phyloP scores from a whole-genome alignment of 2,888 invertebrate species.

The Apodemia mormo region DNA sequence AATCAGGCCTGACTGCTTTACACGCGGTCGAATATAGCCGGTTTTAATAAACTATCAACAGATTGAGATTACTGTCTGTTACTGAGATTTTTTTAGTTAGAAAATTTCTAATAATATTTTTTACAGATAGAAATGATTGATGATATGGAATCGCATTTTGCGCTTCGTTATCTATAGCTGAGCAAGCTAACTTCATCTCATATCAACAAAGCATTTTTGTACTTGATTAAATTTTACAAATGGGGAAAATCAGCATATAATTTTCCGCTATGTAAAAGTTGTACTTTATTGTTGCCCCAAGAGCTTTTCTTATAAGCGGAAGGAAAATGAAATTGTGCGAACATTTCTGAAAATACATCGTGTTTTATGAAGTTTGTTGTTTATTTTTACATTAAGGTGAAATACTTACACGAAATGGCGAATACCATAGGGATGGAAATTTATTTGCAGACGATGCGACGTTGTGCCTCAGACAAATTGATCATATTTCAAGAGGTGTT shows the following conservation, averaged over 20 bases:
- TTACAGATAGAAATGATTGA: too few species aligned
- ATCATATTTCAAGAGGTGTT: not conserved
- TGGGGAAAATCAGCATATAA: not conserved
- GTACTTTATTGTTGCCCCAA: conserved; percentile 8
- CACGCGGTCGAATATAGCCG: too few species aligned
- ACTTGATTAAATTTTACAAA: not conserved
- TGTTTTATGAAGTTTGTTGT: not conserved
- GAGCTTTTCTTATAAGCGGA: not conserved
- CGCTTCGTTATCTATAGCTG: too few species aligned
- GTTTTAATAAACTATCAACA: too few species aligned
- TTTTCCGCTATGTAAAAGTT: not conserved
- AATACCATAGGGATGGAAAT: not conserved
- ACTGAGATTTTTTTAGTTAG: too few species aligned
- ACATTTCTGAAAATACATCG: not conserved
- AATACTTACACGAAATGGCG: not conserved
- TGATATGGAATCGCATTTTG: too few species aligned
- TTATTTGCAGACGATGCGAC: not conserved
- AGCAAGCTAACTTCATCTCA: not conserved
- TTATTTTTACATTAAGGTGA: not conserved
- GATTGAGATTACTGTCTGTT: too few species aligned
- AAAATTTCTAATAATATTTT: too few species aligned
- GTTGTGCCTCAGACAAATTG: not conserved
- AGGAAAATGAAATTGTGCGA: not conserved
- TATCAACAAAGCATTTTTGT: not conserved
- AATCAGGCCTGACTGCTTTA: too few species aligned